Percentiles rank a stretch among this genome's conserved stretches.
phyloP scores from a whole-genome alignment of 2,113 vertebrate genomes.

The Nansenia antarctica region DNA sequence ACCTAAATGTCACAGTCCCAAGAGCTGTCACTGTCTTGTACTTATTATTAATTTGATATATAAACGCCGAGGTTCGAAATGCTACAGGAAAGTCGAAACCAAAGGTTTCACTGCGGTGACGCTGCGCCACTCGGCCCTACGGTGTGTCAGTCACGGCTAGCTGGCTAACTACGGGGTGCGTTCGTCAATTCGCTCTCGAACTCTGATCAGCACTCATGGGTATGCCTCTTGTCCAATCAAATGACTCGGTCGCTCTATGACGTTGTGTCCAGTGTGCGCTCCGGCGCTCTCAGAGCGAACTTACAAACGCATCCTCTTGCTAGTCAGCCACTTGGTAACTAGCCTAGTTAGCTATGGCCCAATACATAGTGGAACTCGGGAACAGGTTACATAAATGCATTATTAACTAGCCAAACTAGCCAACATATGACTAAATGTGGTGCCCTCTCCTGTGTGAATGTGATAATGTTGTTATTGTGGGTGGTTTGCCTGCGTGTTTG shows the following conservation, averaged over 20 bases:
- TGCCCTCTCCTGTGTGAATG: neutral
- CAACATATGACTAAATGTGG: neutral
- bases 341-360: neutral
- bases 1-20: neutral
- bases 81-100: neutral
- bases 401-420: constrained; percentile 13
- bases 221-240: too few species aligned
- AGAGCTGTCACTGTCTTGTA: neutral
- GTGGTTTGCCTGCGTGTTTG: constrained; percentile 49
- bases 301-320: too few species aligned
- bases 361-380: too few species aligned
- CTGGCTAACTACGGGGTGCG: constrained; percentile 55
- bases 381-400: constrained; percentile 2
- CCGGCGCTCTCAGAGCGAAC: too few species aligned
- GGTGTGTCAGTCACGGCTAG: constrained; percentile 24
- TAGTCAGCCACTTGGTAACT: constrained; percentile 37
- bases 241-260: too few species aligned
- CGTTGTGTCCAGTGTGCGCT: too few species aligned
- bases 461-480: neutral
- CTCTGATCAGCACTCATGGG: too few species aligned
- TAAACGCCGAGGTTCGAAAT: too few species aligned
- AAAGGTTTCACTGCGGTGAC: constrained; percentile 72
- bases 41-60: too few species aligned
- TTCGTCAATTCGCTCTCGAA: too few species aligned
- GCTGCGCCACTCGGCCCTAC: constrained; percentile 77